Percentiles rank a stretch among this genome's conserved stretches.
Evolutionary conservation across 2,797 vertebrate species (phyloP).

Genomic region (Furcifer pardalis): DNA sequence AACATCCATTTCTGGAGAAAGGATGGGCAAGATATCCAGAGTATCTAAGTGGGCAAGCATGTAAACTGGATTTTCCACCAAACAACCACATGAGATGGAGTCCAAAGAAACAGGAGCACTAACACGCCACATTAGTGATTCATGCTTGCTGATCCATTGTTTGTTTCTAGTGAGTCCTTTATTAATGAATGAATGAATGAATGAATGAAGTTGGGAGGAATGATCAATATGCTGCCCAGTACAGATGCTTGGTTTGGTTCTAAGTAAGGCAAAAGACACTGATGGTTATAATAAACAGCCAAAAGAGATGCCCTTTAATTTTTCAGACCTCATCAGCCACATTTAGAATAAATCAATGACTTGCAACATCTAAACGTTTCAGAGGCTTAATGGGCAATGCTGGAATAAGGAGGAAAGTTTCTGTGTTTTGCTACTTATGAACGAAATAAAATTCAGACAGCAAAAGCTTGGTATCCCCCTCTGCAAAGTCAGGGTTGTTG

Average conservation of each 20-base stretch:
- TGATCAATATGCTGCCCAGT: background rate
- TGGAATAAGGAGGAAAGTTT: too few relatives aligned
- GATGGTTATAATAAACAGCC: background rate
- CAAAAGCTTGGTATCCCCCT: background rate
- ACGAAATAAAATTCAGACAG: background rate
- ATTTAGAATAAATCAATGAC: background rate
- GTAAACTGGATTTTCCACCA: too few relatives aligned
- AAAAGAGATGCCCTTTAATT: background rate
- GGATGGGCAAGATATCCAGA: too few relatives aligned
- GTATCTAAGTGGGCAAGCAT: too few relatives aligned
- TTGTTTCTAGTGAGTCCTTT: background rate
- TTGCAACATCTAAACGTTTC: background rate
- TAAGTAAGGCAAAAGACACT: background rate
- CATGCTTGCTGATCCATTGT: too few relatives aligned
- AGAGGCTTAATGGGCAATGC: background rate
- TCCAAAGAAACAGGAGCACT: too few relatives aligned
- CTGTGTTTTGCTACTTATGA: background rate
- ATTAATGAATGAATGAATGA: background rate
- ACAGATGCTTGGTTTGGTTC: background rate
- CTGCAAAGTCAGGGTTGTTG: background rate
- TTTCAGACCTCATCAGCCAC: background rate
- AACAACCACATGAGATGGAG: too few relatives aligned
- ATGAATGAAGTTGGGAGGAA: background rate
- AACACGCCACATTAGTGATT: too few relatives aligned
- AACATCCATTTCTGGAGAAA: too few relatives aligned